Base-by-base conservation (phyloP, 1,140 invertebrate species). In the Hylaeus volcanicus region DNA sequence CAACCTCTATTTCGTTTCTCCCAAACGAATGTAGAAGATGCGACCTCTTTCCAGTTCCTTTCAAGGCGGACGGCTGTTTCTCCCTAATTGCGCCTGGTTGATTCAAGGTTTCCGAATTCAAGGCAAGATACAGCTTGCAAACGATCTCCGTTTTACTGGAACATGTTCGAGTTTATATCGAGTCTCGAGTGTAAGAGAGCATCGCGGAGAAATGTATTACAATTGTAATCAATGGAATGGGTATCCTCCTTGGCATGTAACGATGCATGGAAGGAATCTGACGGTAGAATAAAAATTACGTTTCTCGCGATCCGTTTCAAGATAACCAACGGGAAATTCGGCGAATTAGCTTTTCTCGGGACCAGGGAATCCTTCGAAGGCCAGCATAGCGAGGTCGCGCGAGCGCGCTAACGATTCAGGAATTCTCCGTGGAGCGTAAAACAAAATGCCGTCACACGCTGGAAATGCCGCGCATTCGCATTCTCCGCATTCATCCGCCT, bases 361-460 rank as follows among this genome's bases (percentile, higher is more conserved):
- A 48, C 1, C n/a, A 14, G 1, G n/a, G 51, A 70, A 73, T 73
- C 71, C 58, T n/a, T 51, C 45, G 5, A 41, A 37, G 56, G 8
- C 45, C 37, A 37, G 6, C 14, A 37, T 15, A 5, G 65, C 26
- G 43, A n/a, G 26, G 37, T 3, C 43, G 11, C 4, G 9, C 56
- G 9, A 15, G 64, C 5, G 58, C 45, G 65, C 39, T 69, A 68
- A 74, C 72, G 65, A 81, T 69, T 81, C 65, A 45, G 73, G 26
- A 69, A 76, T 81, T 81, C 79, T 72, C 61, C 4, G 1, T 0
- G 12, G 4, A 61, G 48, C 71, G 71, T 79, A 58, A 75, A 73
- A 70, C 82, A 81, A 73, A 83, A 70, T 61, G 78, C 66, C 76
- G 69, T 55, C 74, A 58, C 26, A 71, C 75, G 43, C 15, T 37